Evolutionary conservation across 2,797 vertebrate genomes (phyloP), one percentile per base, ranked within the genome.

Genomic region (Amniataba percoides): DNA sequence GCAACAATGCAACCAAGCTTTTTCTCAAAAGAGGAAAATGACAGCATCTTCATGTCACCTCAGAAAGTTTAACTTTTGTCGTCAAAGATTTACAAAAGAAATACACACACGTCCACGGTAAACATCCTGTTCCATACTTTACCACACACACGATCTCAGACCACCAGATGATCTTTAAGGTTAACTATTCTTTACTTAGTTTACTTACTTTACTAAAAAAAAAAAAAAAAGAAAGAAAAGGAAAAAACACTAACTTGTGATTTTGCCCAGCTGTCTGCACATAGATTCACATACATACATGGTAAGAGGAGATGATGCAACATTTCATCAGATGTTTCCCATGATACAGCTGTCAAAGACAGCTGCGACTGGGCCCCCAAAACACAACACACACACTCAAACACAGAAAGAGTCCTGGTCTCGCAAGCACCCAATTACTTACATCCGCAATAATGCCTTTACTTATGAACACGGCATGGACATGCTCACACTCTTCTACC

Each of bases 331-430:
- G 89, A 92, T 88, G 88, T 85, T 94, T 88, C 87, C 77, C 80
- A 81, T 89, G 72, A 88, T 88, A 76, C 92, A 94, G 88, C 91
- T 94, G 93, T 92, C 83, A 82, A 60, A 85, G 78, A 80, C 93
- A 93, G 93, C 92, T 93, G 92, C 70, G 11, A 58, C 73, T 48
- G 57, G 83, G 83, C 71, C 87, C 77, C 69, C 78, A 69, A 74
- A 84, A 34, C 52, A 71, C 67, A 72, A 89, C 81, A 81, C 86
- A 83, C 70, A 80, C 78, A 68, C 59, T 16, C 64, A 80, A 46
- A 78, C 60, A 81, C 58, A 58, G 6, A 73, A 12, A 48, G 45
- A 19, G 43, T 21, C 53, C 13, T 19, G 71, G 27, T 59, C 77
- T 57, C 78, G 75, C 64, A 71, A 71, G 67, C 23, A 6, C 39